A percentile compares a stretch with the other conserved stretches of the same genome.
These are phyloP conservation scores for Aphis gossypii DNA, from an alignment of 1,140 invertebrate genomes.

Conservation along the genomic window DNA sequence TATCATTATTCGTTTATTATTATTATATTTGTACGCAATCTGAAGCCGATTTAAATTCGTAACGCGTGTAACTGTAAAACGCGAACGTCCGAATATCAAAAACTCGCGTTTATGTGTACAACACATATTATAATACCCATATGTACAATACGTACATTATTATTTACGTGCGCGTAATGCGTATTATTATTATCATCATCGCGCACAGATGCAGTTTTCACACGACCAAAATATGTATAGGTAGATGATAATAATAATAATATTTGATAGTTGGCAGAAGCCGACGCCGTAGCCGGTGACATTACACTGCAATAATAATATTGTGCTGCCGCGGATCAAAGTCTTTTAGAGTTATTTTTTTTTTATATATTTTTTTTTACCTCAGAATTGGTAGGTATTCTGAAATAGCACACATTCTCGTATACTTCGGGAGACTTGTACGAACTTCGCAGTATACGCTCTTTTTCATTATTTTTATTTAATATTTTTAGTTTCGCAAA, in stretches of 20 bases:
- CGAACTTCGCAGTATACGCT: not conserved
- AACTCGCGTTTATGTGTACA: not conserved
- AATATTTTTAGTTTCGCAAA: not conserved
- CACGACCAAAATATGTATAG: not conserved
- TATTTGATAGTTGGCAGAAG: not conserved
- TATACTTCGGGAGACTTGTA: not conserved
- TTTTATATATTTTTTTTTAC: not conserved
- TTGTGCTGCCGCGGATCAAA: not conserved
- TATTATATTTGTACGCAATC: not conserved
- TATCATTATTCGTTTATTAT: not conserved
- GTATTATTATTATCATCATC: not conserved
- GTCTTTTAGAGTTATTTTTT: not conserved
- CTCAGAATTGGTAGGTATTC: not conserved
- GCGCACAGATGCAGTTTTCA: not conserved
- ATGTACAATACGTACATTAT: not conserved
- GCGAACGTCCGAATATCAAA: not conserved
- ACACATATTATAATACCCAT: not conserved
- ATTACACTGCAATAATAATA: not conserved
- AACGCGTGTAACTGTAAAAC: conserved; percentile 46
- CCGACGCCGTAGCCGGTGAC: not conserved
- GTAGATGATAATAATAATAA: not conserved
- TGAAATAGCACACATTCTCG: not conserved
- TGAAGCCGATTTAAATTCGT: conserved; percentile 52
- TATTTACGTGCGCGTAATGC: not conserved
- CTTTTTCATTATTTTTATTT: not conserved